Percentiles rank a stretch among this genome's conserved stretches.
Evolutionary conservation across 2,888 invertebrate genomes (phyloP).

Genomic region (Andrena bicolor): DNA sequence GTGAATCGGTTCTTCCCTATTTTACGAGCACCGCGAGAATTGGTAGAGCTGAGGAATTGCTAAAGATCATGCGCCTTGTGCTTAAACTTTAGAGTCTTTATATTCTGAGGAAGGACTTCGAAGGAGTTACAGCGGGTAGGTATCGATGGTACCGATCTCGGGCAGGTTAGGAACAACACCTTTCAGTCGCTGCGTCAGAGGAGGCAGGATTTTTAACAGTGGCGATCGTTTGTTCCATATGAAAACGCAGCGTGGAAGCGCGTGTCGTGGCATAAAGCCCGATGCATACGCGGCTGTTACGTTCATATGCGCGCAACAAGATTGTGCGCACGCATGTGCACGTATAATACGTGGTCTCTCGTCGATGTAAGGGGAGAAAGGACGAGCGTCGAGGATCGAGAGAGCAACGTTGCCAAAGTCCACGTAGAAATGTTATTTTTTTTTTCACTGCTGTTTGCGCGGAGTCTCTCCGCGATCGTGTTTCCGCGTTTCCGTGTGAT

Average conservation of each 20-base stretch:
- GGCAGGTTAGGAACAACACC: constrained; percentile 50
- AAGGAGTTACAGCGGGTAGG: too few species aligned
- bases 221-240: constrained; percentile 67
- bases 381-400: constrained; percentile 48
- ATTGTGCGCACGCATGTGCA: constrained; percentile 1
- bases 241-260: constrained; percentile 52
- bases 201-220: constrained; percentile 56
- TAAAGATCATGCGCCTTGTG: too few species aligned
- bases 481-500: constrained; percentile 60
- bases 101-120: too few species aligned
- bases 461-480: background rate
- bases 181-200: constrained; percentile 41
- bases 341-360: background rate
- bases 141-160: background rate
- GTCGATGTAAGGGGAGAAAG: constrained; percentile 56
- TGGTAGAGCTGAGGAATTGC: too few species aligned
- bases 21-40: too few species aligned
- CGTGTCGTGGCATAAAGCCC: constrained; percentile 64
- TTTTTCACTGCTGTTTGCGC: background rate
- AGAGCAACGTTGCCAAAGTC: constrained; percentile 53
- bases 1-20: too few species aligned
- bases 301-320: background rate
- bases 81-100: too few species aligned
- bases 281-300: constrained; percentile 40
- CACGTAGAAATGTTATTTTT: constrained; percentile 1